Conservation (phyloP, 2,797 vertebrate genomes). For the Pangasius larnaudii region DNA sequence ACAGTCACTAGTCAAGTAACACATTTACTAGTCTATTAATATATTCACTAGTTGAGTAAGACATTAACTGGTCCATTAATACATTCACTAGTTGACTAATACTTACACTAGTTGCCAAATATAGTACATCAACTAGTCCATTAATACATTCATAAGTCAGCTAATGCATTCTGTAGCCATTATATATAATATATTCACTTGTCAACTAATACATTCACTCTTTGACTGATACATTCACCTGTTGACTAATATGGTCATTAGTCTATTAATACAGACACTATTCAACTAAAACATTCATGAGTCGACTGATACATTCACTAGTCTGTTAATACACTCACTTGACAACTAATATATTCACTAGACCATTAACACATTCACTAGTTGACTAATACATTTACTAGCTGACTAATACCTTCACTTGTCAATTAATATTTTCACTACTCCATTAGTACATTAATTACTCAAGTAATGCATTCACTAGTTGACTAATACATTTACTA, state of each 20-base stretch:
- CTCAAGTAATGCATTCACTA: neutral
- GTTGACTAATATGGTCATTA: neutral
- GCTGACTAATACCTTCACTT: too few relatives aligned
- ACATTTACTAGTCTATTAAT: too few relatives aligned
- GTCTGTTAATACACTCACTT: neutral
- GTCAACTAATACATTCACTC: neutral
- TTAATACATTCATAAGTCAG: neutral
- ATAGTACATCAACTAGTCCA: neutral
- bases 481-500: neutral
- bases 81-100: neutral
- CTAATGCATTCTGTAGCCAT: neutral
- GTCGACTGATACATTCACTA: neutral
- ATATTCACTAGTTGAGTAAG: too few relatives aligned
- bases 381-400: neutral
- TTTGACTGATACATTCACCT: too few relatives aligned
- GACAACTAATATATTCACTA: neutral
- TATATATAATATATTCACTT: neutral
- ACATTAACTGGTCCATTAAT: neutral
- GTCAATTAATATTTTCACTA: neutral
- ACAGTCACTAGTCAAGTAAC: neutral
- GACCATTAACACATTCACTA: neutral
- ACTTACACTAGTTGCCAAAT: too few relatives aligned
- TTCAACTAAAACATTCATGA: neutral
- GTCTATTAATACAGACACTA: too few relatives aligned
- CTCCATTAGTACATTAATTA: neutral